Base-by-base conservation (phyloP, 2,888 invertebrate species). In the Drosophila prostipennis region DNA sequence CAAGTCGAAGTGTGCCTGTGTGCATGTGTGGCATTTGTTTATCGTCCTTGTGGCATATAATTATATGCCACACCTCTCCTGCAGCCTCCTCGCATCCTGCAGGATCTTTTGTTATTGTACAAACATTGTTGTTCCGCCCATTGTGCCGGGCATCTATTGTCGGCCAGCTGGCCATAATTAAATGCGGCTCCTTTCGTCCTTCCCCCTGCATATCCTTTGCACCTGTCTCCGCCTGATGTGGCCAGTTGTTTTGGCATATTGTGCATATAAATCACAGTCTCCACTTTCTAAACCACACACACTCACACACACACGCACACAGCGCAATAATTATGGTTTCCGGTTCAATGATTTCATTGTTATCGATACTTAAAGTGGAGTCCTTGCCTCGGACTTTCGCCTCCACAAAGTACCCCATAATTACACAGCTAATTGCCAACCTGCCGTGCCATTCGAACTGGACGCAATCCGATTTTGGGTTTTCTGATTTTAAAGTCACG, bases 41-140 rank as follows among this genome's bases (percentile, higher is more conserved):
- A 87, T 80, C 75, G 72, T 72, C 70, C 79, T 80, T 80, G 85
- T 80, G 72, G 68, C 81, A 72, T 64, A 70, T 70, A 71, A 80
- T 80, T 80, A 70, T 80, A 70, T 68, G 63, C 52, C 64, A 60
- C 80, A 65, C 59, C 59, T 49, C 58, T 54, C 54, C 58, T 23
- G 26, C 54, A 34, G 34, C 34, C 34, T 34, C 34, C 26, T 26
- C 26, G 26, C 26, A 26, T 26, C 26, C 26, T 26, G 2, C 48
- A 37, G 52, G 49, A 46, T 72, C 59, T 57, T 54, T 79, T 87
- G 87, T 86, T 84, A 76, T 71, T 70, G 57, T 52, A 70, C 68
- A 70, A 68, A 75, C 78, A 71, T 80, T 82, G 77, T 80, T 81
- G 61, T 68, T 69, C 49, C 55, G 56, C 40, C 60, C 65, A 61